Base-by-base conservation (phyloP, 2,797 vertebrate genomes). In the Pantherophis vulpinus region DNA sequence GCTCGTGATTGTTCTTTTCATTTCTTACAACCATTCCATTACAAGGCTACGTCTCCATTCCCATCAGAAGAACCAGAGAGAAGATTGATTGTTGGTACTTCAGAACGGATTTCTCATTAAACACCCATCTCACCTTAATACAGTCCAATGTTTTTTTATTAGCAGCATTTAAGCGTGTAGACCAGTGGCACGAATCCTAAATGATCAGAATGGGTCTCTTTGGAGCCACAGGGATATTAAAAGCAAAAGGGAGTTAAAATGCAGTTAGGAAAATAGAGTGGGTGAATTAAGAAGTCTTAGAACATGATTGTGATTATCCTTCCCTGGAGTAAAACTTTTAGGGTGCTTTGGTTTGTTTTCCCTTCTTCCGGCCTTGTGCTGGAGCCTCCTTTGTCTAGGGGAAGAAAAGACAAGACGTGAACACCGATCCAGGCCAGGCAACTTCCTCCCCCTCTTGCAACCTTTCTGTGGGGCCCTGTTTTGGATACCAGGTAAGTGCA, bases 341-440 rank as follows among this genome's bases (percentile, higher is more conserved):
- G 0, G 93, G 88, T 91, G 94, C 93, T 90, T 96, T 95, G 97
- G 97, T 97, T 95, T 97, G 97, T 92, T 97, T 97, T 79, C 97
- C 95, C 94, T 97, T 98, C 96, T 97, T 98, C 94, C 96, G 96
- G 98, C 97, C 98, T 29, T 94, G 95, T 83, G 98, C 98, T 92
- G 95, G 96, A 93, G 97, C 98, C 94, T 97, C 97, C 93, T 98
- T 98, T 94, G 98, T 98, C 98, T 98, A 97, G 93, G 94, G 94
- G 94, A 93, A 87, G 93, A 95, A 6, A 88, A 83, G 74, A 47
- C 37, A 83, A 47, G 74, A 47, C 9, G 5, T 83, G 37, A 47
- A 47, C 74, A 11, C 3, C 3, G 9, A 42, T 37, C 32, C 32
- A 74, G 14, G 32, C 16, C n/a, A 37, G 20, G 32, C 32, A 37